Percentiles rank a stretch among this genome's conserved stretches.
These are phyloP conservation scores for Zygogramma bicolorata DNA, from an alignment of 2,888 invertebrate species.

Conservation along the genomic window DNA sequence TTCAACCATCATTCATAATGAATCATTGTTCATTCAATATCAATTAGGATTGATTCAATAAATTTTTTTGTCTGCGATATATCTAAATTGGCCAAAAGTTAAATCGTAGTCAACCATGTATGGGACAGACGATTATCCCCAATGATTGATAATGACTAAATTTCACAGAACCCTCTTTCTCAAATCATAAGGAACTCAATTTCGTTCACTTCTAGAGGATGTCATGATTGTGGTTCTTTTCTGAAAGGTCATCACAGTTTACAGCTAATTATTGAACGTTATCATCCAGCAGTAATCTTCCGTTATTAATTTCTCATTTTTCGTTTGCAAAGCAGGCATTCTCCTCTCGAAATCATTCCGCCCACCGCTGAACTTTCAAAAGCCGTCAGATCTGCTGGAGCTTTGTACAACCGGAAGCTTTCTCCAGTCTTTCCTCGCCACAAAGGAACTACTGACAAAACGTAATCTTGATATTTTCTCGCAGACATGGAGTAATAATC, in stretches of 20 bases:
- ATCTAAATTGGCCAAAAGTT: no score
- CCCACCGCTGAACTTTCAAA: neutral
- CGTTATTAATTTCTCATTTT: neutral
- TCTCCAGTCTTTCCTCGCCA: neutral
- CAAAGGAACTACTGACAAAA: neutral
- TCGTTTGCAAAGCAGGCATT: neutral
- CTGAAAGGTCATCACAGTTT: no score
- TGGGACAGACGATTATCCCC: no score
- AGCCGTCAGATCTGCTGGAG: neutral
- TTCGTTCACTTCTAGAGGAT: neutral
- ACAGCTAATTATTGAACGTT: neutral
- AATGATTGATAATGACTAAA: no score
- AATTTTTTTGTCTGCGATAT: no score
- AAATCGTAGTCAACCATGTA: no score
- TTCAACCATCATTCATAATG: no score
- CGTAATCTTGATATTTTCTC: conserved; percentile 2
- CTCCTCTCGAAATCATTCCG: neutral
- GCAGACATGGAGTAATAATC: neutral
- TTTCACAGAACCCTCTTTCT: no score
- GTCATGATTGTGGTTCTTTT: no score
- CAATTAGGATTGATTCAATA: no score
- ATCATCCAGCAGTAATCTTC: neutral
- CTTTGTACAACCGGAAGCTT: neutral
- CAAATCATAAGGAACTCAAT: neutral
- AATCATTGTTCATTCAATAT: no score